phyloP scores from a whole-genome alignment of 2,888 invertebrate genomes.

The Muschampia plurimacula region DNA sequence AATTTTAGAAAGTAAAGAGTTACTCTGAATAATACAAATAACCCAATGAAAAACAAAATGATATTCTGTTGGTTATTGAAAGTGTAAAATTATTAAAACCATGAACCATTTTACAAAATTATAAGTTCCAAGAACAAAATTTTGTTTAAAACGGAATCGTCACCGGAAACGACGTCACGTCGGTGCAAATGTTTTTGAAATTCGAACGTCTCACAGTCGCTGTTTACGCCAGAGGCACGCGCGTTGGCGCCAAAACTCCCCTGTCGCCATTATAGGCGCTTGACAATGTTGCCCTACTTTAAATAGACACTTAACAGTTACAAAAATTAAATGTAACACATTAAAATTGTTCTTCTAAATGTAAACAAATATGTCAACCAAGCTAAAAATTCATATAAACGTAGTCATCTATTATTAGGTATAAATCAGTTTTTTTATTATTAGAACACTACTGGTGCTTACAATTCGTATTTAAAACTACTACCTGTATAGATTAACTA shows the following conservation, averaged over 20 bases:
- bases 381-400: too few relatives aligned
- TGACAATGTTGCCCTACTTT: conserved; percentile 80
- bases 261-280: conserved; percentile 66
- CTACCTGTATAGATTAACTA: too few relatives aligned
- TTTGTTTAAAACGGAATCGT: conserved; percentile 61
- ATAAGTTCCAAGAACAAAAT: conserved; percentile 46
- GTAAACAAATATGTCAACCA: too few relatives aligned
- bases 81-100: neutral
- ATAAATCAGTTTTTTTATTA: too few relatives aligned
- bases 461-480: too few relatives aligned
- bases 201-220: conserved; percentile 75
- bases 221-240: conserved; percentile 80
- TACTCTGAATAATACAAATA: too few relatives aligned
- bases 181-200: conserved; percentile 80
- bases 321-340: neutral
- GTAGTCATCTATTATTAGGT: too few relatives aligned
- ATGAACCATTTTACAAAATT: conserved; percentile 49
- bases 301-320: conserved; percentile 64
- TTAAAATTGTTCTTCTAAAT: neutral
- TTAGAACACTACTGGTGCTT: too few relatives aligned
- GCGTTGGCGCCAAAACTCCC: conserved; percentile 71
- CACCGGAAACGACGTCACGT: conserved; percentile 82
- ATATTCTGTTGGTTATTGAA: neutral
- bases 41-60: too few relatives aligned
- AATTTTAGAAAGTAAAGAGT: too few relatives aligned